Base-by-base conservation (phyloP, 2,888 invertebrate genomes). In the Steinernema carpocapsae region DNA sequence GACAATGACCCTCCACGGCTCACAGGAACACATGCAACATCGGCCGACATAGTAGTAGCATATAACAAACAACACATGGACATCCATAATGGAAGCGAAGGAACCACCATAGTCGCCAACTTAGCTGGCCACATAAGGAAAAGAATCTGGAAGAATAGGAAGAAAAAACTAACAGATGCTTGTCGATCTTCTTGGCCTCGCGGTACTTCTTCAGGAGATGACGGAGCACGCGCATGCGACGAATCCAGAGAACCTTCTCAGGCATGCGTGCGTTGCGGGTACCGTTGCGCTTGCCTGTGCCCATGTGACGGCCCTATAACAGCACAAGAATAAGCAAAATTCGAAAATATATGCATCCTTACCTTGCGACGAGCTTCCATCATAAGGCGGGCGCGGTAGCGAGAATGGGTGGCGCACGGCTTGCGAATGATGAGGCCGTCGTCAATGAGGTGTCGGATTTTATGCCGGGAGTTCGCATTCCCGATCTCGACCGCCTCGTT, bases 401-500 rank as follows among this genome's bases (percentile, higher is more conserved):
- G 92, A 22, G 97, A 97, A 90, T 99, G 99, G 48, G 99, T 97
- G 46, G 96, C 97, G 74, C 97, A 97, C 0, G 99, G 99, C 88
- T 99, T 99, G 90, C 95, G 94, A 89, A 99, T 99, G 88, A 99
- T 99, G 85, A 99, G 91, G 92, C 99, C 99, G 93, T 99, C 97
- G 91, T 97, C 99, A 88, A 99, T 94, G 89, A 99, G 91, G 90
- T 97, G 97, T 85, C 99, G 93, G 89, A 99, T 95, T 80, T 86
- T 86, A 71, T 84, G 84, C 95, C 97, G 91, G 82, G 97, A 97
- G 89, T 99, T 99, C 84, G 99, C 97, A 89, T 97, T 97, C 83
- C 96, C 94, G 88, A 99, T 99, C 91, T 99, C 99, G 90, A 95
- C 96, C 88, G 95, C 95, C 92, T 99, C 99, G 91, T 99, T 99